A percentile compares a stretch with the other conserved stretches of the same genome.
phyloP scores from a whole-genome alignment of 2,888 invertebrate species.

The Stenoptilia bipunctidactyla region DNA sequence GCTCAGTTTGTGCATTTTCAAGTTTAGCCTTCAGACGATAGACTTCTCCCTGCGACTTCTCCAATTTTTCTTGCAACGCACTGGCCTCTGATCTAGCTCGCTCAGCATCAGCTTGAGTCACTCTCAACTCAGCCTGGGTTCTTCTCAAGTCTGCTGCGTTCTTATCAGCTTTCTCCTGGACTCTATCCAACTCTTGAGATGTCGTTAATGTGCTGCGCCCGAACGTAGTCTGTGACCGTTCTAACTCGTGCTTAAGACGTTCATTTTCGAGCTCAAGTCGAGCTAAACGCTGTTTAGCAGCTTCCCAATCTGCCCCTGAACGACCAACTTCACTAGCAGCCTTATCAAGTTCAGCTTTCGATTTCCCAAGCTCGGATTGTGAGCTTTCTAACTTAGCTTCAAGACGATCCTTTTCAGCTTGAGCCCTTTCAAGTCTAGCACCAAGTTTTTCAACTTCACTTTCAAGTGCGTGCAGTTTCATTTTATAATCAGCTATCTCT shows the following conservation, averaged over 20 bases:
- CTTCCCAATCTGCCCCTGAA: slow-evolving; percentile 91
- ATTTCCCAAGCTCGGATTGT: slow-evolving; percentile 93
- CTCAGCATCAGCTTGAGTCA: slow-evolving; percentile 92
- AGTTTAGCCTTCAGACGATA: slow-evolving; percentile 93
- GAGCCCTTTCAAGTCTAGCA: slow-evolving; percentile 88
- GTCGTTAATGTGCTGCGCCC: slow-evolving; percentile 86
- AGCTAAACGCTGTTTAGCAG: slow-evolving; percentile 84
- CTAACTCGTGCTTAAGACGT: slow-evolving; percentile 86
- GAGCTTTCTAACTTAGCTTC: slow-evolving; percentile 93
- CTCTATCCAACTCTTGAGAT: slow-evolving; percentile 85
- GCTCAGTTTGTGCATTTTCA: slow-evolving; percentile 95
- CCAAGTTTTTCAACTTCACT: slow-evolving; percentile 92
- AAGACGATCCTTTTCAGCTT: slow-evolving; percentile 90
- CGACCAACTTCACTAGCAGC: slow-evolving; percentile 90
- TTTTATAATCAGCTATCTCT: slow-evolving; percentile 94
- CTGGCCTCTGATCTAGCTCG: slow-evolving; percentile 86
- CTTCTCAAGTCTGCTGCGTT: slow-evolving; percentile 85
- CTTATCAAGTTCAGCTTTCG: slow-evolving; percentile 93
- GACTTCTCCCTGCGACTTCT: slow-evolving; percentile 95
- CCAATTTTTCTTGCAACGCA: slow-evolving; percentile 90
- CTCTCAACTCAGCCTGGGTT: slow-evolving; percentile 90
- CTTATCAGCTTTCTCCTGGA: slow-evolving; percentile 89
- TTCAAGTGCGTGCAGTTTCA: slow-evolving; percentile 91
- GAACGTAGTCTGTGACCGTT: slow-evolving; percentile 86
- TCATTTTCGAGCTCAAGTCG: slow-evolving; percentile 92